These are phyloP conservation scores for Emydura subglobosa DNA, from an alignment of 2,113 vertebrate genomes.

Conservation along the genomic window DNA sequence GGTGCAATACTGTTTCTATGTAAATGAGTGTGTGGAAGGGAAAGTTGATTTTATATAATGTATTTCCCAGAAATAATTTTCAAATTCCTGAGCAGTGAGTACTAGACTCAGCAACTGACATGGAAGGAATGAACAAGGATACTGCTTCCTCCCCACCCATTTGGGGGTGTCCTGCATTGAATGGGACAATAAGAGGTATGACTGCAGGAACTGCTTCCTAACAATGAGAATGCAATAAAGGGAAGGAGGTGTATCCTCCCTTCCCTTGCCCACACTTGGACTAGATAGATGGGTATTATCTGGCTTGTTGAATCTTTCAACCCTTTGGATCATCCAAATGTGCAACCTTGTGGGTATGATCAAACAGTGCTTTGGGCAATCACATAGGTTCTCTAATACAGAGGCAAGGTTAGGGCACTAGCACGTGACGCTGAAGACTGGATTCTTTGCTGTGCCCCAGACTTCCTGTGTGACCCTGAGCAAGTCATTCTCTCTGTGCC, in stretches of 20 bases:
- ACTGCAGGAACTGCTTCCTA: neutral
- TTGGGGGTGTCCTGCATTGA: neutral
- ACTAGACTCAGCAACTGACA: neutral
- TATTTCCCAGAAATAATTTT: neutral
- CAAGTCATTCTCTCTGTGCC: neutral
- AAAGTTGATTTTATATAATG: neutral
- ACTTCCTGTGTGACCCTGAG: neutral
- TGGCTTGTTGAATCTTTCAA: neutral
- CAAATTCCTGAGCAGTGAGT: neutral
- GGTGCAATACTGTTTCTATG: neutral
- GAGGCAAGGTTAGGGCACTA: neutral
- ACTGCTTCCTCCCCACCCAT: neutral
- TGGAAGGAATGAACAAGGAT: neutral
- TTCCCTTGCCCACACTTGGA: neutral
- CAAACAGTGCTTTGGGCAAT: neutral
- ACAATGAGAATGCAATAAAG: neutral
- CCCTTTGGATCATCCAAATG: neutral
- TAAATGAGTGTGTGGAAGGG: neutral
- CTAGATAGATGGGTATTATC: neutral
- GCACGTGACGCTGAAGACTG: neutral
- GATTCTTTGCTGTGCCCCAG: slow-evolving; percentile 4
- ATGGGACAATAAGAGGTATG: neutral
- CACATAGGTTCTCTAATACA: neutral
- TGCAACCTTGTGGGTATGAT: neutral
- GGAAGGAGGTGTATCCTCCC: neutral